phyloP scores from a whole-genome alignment of 2,797 vertebrate species.

The Periparus ater region DNA sequence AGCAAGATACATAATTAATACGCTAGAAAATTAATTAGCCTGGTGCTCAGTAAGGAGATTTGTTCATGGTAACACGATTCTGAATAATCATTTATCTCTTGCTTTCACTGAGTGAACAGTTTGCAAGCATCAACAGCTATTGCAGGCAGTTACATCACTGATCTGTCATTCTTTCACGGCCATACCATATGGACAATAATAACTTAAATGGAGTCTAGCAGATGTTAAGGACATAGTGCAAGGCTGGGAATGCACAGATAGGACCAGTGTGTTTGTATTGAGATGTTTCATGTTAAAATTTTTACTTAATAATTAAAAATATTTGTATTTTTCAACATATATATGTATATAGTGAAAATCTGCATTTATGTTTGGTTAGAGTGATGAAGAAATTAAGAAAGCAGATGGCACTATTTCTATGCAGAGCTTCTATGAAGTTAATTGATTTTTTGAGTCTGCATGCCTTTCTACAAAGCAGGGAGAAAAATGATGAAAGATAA shows the following conservation, averaged over 20 bases:
- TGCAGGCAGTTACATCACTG: constrained; percentile 40
- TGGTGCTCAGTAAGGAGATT: not conserved
- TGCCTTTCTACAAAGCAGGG: not conserved
- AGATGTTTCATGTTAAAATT: not conserved
- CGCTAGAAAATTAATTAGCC: constrained; percentile 59
- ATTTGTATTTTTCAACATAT: not conserved
- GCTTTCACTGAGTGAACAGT: constrained; percentile 29
- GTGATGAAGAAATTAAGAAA: not conserved
- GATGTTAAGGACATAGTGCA: constrained; percentile 38
- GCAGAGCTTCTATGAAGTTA: not conserved
- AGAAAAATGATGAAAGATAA: not conserved
- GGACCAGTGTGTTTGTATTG: not conserved
- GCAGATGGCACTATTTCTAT: not conserved
- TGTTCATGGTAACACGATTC: constrained; percentile 27
- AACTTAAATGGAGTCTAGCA: constrained; percentile 47
- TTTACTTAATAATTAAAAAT: not conserved
- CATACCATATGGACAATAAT: constrained; percentile 54
- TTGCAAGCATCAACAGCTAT: constrained; percentile 43
- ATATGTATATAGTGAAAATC: not conserved
- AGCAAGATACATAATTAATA: constrained; percentile 40
- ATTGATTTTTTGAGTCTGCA: not conserved
- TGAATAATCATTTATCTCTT: constrained; percentile 51
- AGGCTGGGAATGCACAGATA: constrained; percentile 28
- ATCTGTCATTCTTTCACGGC: constrained; percentile 32
- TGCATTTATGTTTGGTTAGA: not conserved